A percentile compares a stretch with the other conserved stretches of the same genome.
These are phyloP conservation scores for Eulemur rubriventer DNA, from an alignment of 2,797 vertebrate genomes.

Conservation along the genomic window DNA sequence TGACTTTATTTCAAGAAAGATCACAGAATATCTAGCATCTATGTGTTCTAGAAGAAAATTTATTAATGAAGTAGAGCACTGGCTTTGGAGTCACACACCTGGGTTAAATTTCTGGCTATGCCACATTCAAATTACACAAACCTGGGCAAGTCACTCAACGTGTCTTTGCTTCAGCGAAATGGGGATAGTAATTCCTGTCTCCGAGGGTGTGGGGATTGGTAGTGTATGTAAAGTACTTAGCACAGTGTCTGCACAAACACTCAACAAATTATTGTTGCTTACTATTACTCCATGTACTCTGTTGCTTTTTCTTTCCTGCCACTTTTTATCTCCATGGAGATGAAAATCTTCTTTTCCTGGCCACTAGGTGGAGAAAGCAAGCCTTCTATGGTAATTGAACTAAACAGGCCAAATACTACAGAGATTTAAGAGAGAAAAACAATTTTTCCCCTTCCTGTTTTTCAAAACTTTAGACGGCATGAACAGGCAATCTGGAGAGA, in stretches of 20 bases:
- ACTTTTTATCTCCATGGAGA: background rate
- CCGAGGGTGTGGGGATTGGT: no score
- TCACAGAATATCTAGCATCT: background rate
- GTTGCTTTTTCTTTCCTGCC: background rate
- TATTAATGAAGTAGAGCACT: background rate
- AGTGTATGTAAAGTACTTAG: background rate
- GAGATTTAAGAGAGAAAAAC: conserved; percentile 16
- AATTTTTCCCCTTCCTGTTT: background rate
- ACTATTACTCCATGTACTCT: rapidly evolving
- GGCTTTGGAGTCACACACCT: background rate
- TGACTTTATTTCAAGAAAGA: background rate
- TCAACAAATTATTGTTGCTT: background rate
- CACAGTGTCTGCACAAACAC: background rate
- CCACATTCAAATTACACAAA: background rate
- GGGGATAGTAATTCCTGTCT: background rate
- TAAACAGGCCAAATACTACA: conserved; percentile 54
- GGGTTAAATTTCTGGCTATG: background rate
- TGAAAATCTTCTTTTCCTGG: conserved; percentile 50
- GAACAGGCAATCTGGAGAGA: background rate
- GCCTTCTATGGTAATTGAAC: conserved; percentile 78
- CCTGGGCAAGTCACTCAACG: background rate
- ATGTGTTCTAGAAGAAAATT: background rate
- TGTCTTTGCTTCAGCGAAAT: background rate
- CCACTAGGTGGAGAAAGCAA: conserved; percentile 87
- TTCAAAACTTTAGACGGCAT: conserved; percentile 54